Percentiles rank a stretch among this genome's conserved stretches.
These are phyloP conservation scores for Aulostomus chinensis DNA, from an alignment of 2,797 vertebrate species.

Conservation along the genomic window DNA sequence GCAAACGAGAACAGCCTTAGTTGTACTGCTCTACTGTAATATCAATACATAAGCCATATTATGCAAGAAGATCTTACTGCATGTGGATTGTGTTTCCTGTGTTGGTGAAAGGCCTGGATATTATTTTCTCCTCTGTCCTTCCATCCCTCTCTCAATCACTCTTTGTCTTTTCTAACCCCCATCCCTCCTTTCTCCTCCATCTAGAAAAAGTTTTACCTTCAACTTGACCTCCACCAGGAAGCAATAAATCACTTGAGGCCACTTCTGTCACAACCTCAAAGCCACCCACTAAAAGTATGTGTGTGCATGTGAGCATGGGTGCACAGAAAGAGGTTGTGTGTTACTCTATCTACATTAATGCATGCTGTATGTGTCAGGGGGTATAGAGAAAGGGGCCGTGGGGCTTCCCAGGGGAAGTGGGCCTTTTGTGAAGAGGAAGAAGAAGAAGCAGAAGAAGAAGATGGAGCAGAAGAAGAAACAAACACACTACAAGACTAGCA, in stretches of 20 bases:
- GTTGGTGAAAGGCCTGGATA: too few species aligned
- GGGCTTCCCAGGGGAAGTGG: constrained; percentile 38
- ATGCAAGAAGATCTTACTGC: too few species aligned
- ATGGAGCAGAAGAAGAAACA: constrained; percentile 31
- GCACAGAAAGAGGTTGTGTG: constrained; percentile 6
- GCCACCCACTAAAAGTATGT: constrained; percentile 27
- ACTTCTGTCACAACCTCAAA: constrained; percentile 46
- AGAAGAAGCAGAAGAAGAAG: constrained; percentile 11
- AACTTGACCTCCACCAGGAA: constrained; percentile 60
- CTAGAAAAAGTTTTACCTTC: constrained; percentile 35
- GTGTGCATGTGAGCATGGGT: constrained; percentile 1
- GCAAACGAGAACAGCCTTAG: too few species aligned
- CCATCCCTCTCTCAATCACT: constrained; percentile 1
- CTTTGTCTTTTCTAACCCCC: background rate
- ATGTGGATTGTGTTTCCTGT: too few species aligned
- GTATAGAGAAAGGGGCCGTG: constrained; percentile 1
- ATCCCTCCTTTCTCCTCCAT: background rate
- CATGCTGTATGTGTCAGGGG: background rate
- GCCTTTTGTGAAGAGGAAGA: constrained; percentile 38
- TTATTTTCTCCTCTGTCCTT: background rate
- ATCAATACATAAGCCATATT: too few species aligned
- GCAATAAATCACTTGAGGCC: constrained; percentile 63
- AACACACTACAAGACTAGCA: constrained; percentile 27
- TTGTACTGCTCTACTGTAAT: too few species aligned
- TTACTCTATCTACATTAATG: constrained; percentile 1